Base-by-base conservation (phyloP, 2,888 invertebrate genomes). In the Scaptomyza cyrtandrae region DNA sequence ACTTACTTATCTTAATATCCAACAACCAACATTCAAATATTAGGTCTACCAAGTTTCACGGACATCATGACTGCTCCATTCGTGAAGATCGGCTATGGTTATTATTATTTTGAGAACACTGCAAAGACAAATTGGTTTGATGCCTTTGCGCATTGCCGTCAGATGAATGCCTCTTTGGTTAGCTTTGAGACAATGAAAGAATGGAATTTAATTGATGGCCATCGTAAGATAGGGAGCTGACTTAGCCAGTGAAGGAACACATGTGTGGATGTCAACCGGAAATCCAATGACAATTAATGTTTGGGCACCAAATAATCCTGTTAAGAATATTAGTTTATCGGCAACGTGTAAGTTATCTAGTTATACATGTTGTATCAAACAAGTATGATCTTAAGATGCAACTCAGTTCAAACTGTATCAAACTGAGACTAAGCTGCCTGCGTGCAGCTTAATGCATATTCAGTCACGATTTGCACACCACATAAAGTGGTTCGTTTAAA, bases 181-280 rank as follows among this genome's bases (percentile, higher is more conserved):
- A 57, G 35, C 10, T 43, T 69, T 10, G 69, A 69, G 39, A 55
- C 65, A 0, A 2, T 52, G 5, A 29, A 55, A 1, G 50, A 67
- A 33, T 69, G 48, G 37, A 5, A 19, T 7, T 9, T 1, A 0
- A 31, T 69, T 10, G 24, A 43, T 27, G 7, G 43, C 7, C 37
- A 53, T 13, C 49, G 52, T 10, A 67, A 60, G 19, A 60, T 43
- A 79, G 0, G 83, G 65, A 19, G 78, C 62, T 35, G 86, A 82
- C 73, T 46, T 78, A 16, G 71, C 55, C 1, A 24, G 54, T 0
- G 68, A 79, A n/a, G 72, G 73, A 27, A 39, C 61, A 7, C 80
- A 79, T 48, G 48, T 62, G 24, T 86, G 77, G 73, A 53, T 75
- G n/a, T 50, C 72, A 4, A 84, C 69, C 0, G 86, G 86, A 3